These are phyloP conservation scores for Hartigia nigra DNA, from an alignment of 2,888 invertebrate species.

Conservation along the genomic window DNA sequence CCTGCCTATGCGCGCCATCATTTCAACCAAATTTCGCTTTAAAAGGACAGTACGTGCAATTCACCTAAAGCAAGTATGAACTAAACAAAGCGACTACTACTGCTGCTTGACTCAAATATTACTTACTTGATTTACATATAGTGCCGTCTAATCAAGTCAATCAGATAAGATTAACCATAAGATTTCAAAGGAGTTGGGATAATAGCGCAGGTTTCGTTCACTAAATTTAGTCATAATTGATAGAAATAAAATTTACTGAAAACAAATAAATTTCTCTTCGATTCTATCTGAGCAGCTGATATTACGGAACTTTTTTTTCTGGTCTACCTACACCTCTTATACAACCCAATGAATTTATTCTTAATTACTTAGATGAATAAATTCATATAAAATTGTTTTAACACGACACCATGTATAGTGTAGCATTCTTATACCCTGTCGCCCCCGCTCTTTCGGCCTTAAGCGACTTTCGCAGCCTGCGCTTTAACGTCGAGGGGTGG, in stretches of 20 bases:
- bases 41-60: neutral
- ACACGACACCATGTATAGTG: conserved; percentile 31
- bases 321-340: too few relatives aligned
- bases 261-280: neutral
- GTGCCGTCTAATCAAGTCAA: neutral
- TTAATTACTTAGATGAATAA: neutral
- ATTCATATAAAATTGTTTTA: neutral
- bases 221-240: neutral
- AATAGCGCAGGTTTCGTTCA: neutral
- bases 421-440: conserved; percentile 28
- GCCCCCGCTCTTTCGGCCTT: conserved; percentile 42
- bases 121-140: neutral
- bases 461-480: conserved; percentile 20
- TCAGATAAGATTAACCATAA: neutral
- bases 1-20: neutral
- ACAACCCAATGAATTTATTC: too few relatives aligned
- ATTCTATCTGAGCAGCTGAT: neutral
- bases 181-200: neutral
- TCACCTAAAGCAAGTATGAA: neutral
- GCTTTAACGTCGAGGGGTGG: conserved; percentile 37
- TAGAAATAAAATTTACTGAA: neutral
- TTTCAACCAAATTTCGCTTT: neutral
- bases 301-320: too few relatives aligned
- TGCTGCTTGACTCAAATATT: neutral
- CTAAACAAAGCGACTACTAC: neutral